Evolutionary conservation across 2,113 vertebrate species (phyloP), one percentile per base, ranked within the genome.

Genomic region (Rhagologus leucostigma): DNA sequence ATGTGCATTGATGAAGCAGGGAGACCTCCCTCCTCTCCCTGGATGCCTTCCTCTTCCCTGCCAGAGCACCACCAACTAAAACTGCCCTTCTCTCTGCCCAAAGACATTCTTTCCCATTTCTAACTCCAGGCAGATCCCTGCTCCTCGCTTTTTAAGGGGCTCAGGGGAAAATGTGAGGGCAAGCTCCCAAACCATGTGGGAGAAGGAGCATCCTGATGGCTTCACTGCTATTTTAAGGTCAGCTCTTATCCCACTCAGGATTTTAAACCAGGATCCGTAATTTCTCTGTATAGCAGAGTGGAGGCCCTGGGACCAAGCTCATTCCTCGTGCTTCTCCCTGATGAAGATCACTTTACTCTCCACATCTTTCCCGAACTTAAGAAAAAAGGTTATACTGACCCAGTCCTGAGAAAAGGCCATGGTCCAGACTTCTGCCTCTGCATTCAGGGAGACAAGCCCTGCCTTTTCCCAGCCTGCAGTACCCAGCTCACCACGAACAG

Each of bases 321-420:
- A 22, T 62, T 62, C 24, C 69, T 65, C 59, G 24, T 76, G 30
- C 35, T 23, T 91, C 35, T 79, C 56, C 30, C 12, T 84, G 35
- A 64, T 33, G 49, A 76, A 59, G 35, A 71, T 57, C 10, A 8
- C 63, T 65, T 74, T 32, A 21, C 24, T 60, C 12, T 67, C 41
- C 23, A 33, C 8, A 44, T 75, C 47, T 77, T 83, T 46, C 35
- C 46, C 42, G 57, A 76, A 63, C 22, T 84, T 82, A 17, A 52
- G 71, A 47, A 47, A 68, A 50, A 49, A 33, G 11, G 6, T 75
- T 71, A 3, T 27, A 23, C 8, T 21, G 46, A 63, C 20, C 11
- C 1, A 0, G n/a, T 35, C 33, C 59, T 1, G 1, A 64, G 59
- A 52, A 63, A 52, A 53, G 33, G 44, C 30, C n/a, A 16, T 4